Conservation (phyloP, 2,113 vertebrate genomes). For the Condylura cristata region DNA sequence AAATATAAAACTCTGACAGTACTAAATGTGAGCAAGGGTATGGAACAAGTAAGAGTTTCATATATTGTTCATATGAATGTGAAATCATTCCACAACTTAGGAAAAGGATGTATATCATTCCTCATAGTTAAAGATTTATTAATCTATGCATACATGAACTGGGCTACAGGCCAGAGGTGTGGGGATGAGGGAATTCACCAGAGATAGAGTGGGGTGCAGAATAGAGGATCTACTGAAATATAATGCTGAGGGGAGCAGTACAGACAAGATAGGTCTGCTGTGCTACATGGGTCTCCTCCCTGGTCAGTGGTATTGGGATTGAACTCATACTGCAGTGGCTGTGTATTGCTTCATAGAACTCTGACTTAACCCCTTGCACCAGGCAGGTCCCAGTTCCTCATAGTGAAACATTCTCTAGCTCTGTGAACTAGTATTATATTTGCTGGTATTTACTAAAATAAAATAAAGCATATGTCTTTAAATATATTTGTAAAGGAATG, state of each 20-base stretch:
- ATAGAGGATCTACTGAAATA: too few species aligned
- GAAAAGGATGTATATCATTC: neutral
- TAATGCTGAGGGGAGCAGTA: too few species aligned
- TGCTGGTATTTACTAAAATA: neutral
- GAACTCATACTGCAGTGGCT: too few species aligned
- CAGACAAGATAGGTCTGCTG: too few species aligned
- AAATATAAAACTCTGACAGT: neutral
- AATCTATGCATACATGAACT: too few species aligned
- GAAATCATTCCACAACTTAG: neutral
- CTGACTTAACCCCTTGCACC: too few species aligned
- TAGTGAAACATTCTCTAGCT: neutral
- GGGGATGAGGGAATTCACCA: too few species aligned
- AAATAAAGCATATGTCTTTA: neutral
- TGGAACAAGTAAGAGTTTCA: neutral
- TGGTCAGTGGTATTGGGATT: too few species aligned
- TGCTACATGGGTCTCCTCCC: too few species aligned
- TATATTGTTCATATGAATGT: neutral
- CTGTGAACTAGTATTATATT: neutral
- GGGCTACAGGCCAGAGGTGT: too few species aligned
- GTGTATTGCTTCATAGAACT: too few species aligned
- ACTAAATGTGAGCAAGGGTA: neutral
- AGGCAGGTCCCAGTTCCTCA: neutral
- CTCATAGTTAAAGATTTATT: neutral
- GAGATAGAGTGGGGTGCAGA: too few species aligned
- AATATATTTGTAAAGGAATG: neutral